Evolutionary conservation across 2,888 invertebrate genomes (phyloP), one percentile per base, ranked within the genome.

Genomic region (Dicranocentrus wangi): DNA sequence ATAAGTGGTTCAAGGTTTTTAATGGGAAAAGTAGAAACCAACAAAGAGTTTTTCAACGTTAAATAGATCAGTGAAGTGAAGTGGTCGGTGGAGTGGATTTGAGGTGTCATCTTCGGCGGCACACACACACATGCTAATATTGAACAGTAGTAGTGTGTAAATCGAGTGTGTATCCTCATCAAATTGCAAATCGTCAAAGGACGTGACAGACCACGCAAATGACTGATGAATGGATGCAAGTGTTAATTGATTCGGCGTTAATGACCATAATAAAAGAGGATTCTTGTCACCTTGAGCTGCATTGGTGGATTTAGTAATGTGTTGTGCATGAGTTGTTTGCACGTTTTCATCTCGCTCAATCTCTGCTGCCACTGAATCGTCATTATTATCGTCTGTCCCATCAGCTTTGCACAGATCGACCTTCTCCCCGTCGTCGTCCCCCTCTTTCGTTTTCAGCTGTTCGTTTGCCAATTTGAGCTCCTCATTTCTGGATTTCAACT

Each of bases 401-500:
- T 55, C 55, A 61, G 42, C 19, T n/a, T 21, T 47, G 27, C 10
- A 68, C 19, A 15, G 19, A 17, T 15, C 32, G 5, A n/a, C 17
- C 19, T 28, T 28, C 28, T n/a, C 19, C n/a, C 17, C 32, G 5
- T 25, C 19, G 10, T 8, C 42, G 28, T 71, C 60, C 43, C 42
- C 58, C 17, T 71, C 60, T 2, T 21, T 43, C 39, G n/a, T n/a
- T n/a, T n/a, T 70, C 28, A 78, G 58, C 51, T 47, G 55, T 32
- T 71, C 71, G 65, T 78, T 78, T 23, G 32, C 63, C 42, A 65
- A 17, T 7, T 39, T 10, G 28, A 78, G 71, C 55, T 65, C 42
- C 51, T 78, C 78, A n/a, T 78, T 78, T 61, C 70, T 65, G 28
- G 55, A 55, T 47, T 63, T 78, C 27, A 78, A 53, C 71, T 71